Evolutionary conservation across 2,888 invertebrate species (phyloP), one percentile per base, ranked within the genome.

Genomic region (Athalia circularis): DNA sequence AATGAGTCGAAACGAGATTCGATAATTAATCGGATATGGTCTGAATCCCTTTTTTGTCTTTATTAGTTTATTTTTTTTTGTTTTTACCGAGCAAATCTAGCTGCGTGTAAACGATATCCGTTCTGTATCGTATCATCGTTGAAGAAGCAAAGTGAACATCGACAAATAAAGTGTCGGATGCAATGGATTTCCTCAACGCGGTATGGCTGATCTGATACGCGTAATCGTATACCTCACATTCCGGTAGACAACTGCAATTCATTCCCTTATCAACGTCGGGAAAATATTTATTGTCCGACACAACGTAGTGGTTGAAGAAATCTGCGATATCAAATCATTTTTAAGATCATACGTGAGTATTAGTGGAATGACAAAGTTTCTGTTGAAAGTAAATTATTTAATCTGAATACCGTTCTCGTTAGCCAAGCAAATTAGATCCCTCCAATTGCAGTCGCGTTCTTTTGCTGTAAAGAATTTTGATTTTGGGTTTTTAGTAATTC

Each of bases 31-130:
- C 29, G 29, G 1, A 29, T 2, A 2, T 29, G 13, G 13, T 62
- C 13, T 62, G 13, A 62, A 15, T 62, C 13, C 15, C 15, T n/a
- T n/a, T 8, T 4, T 62, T 3, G 62, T 15, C 8, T 62, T 9
- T 54, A 54, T 54, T 11, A 5, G 54, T n/a, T 9, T 4, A 47
- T 15, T 54, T 5, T 3, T 2, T 29, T 29, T 29, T 29, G 29
- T 29, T 29, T 29, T 74, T 79, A 91, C 91, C 92, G 84, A 92
- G 86, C 57, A 92, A 86, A 83, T 92, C 92, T 59, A 92, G 87
- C 90, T 91, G 91, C 72, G 91, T 91, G 78, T 91, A 90, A 15
- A 91, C 89, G 79, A 92, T 86, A 81, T 91, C 90, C 6, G 91
- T 91, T 79, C 91, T 88, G 84, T 91, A 92, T 3, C 91, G 89